Evolutionary conservation across 2,888 invertebrate species (phyloP), one percentile per base, ranked within the genome.

Genomic region (Acronicta leporina): DNA sequence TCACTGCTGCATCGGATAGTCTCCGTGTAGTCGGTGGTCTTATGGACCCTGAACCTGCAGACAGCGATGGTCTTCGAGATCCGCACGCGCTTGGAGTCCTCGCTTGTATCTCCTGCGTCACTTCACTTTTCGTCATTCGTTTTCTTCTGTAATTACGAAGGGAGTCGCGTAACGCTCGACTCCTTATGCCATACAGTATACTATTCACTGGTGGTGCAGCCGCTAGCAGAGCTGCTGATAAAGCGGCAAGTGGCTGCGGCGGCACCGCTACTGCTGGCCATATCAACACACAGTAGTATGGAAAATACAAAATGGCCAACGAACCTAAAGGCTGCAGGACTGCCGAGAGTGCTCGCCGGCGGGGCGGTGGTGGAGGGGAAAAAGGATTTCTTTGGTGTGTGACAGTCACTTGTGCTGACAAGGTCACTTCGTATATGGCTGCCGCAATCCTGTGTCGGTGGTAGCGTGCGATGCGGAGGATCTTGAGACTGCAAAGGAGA

Each of bases 371-470:
- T 30, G 96, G 96, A 46, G 96, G 95, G 68, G 96, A 95, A 85
- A 97, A 97, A 9, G 97, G 97, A 82, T 97, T 97, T 70, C 97
- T 94, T 85, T 97, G 97, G 82, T 97, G 97, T 0, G 97, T 97
- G 77, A 97, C 97, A 49, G 97, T 97, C 71, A 97, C 97, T 91
- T 97, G 97, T 0, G 97, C 97, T 9, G 97, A 97, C 52, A 97
- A 87, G 0, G 97, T 97, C 43, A 97, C 97, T 93, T 97, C 97
- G 90, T 97, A 97, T 73, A 97, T 97, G 25, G 97, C 97, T 46
- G 97, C 97, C 30, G 97, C 97, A 75, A 98, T 98, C 62, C 97
- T 95, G 85, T 97, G 97, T 7, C 97, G 95, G 82, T 98, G 97
- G 86, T 97, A 97, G 0, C 96, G 92, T 9, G 96, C 96, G 59